Conservation (phyloP, 2,113 vertebrate species). For the Camarhynchus parvulus region DNA sequence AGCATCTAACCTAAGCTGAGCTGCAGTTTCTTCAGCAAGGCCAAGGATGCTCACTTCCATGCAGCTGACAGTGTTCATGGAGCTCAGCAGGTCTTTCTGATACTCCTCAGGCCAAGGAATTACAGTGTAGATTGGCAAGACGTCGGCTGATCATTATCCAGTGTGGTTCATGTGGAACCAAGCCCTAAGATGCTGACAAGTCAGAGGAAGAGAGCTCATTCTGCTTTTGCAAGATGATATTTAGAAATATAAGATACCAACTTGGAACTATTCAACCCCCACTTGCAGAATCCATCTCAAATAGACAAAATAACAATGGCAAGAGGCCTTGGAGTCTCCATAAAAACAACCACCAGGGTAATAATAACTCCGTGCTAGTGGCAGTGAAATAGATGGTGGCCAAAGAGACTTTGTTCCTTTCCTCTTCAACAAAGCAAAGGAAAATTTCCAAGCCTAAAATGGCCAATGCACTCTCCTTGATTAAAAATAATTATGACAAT, state of each 20-base stretch:
- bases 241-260: not conserved
- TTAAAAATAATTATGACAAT: no score
- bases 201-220: not conserved
- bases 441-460: no score
- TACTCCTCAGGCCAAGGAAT: not conserved
- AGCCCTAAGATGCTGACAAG: not conserved
- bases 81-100: not conserved
- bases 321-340: not conserved
- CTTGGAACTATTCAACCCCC: not conserved
- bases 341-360: not conserved
- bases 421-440: no score
- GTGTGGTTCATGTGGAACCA: not conserved
- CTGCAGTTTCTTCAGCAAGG: not conserved
- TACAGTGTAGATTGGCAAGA: not conserved
- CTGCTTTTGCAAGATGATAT: not conserved
- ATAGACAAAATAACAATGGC: not conserved
- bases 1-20: not conserved
- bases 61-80: not conserved
- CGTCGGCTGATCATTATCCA: not conserved
- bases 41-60: not conserved
- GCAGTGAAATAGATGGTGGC: not conserved
- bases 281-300: not conserved
- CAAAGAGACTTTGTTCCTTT: no score
- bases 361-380: not conserved
- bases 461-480: no score